A percentile compares a stretch with the other conserved stretches of the same genome.
These are phyloP conservation scores for Cheirogaleus medius DNA, from an alignment of 2,113 vertebrate genomes.

Conservation along the genomic window DNA sequence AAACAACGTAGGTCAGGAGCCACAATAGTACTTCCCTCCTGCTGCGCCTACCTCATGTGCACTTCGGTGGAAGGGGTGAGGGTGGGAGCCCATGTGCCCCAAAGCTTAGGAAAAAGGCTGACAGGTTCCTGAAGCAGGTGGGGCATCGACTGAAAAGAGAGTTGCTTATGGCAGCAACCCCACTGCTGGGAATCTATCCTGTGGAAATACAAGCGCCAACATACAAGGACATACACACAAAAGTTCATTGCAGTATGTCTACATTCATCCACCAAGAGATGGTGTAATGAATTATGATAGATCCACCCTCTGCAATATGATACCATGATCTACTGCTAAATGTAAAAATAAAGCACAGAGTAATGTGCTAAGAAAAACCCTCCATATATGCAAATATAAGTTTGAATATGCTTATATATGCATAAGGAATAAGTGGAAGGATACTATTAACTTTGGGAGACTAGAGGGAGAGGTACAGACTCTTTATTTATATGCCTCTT, in stretches of 20 bases:
- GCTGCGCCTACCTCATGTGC: neutral
- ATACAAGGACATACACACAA: neutral
- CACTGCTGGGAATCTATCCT: neutral
- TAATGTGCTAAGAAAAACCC: neutral
- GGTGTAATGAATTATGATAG: neutral
- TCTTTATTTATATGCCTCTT: neutral
- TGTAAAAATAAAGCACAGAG: neutral
- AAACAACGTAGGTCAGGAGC: constrained; percentile 55
- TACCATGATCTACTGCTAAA: neutral
- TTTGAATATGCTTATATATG: neutral
- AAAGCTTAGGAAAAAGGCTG: neutral
- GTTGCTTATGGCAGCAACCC: neutral
- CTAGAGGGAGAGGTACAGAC: neutral
- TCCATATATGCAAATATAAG: neutral
- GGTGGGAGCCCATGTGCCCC: neutral
- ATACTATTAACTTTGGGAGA: neutral
- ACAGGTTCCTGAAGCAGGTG: too few relatives aligned
- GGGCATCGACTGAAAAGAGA: neutral
- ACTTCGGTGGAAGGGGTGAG: neutral
- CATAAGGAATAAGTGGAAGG: neutral
- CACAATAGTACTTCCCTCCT: constrained; percentile 55
- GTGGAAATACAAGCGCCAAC: neutral
- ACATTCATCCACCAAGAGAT: neutral
- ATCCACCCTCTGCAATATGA: neutral
- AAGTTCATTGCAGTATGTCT: neutral